A percentile compares a stretch with the other conserved stretches of the same genome.
These are phyloP conservation scores for Euplagia quadripunctaria DNA, from an alignment of 2,888 invertebrate genomes.

Conservation along the genomic window DNA sequence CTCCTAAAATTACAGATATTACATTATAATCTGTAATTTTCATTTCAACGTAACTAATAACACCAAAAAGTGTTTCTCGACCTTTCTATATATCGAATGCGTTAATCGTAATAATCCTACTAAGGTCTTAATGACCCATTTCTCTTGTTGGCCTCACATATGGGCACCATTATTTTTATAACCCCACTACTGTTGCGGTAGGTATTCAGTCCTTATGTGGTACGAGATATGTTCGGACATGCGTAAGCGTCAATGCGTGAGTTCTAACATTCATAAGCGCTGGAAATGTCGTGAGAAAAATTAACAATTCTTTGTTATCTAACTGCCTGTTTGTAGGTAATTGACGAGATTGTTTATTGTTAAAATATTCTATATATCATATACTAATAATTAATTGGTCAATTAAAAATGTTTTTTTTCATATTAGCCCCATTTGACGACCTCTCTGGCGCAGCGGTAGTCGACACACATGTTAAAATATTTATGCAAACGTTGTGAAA, in stretches of 20 bases:
- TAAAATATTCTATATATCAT: not conserved
- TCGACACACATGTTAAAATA: too few relatives aligned
- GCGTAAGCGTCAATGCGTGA: constrained; percentile 25
- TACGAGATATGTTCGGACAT: constrained; percentile 25
- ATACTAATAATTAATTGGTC: too few relatives aligned
- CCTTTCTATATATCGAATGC: too few relatives aligned
- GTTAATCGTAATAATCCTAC: too few relatives aligned
- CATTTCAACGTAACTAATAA: too few relatives aligned
- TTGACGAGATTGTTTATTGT: constrained; percentile 12
- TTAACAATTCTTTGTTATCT: constrained; percentile 19
- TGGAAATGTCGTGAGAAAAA: constrained; percentile 46
- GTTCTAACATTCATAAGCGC: constrained; percentile 39
- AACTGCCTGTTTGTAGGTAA: constrained; percentile 4
- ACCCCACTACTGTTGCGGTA: not conserved
- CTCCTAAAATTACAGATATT: too few relatives aligned
- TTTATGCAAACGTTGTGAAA: too few relatives aligned
- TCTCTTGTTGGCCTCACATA: not conserved
- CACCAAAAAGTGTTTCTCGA: too few relatives aligned
- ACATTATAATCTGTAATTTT: too few relatives aligned
- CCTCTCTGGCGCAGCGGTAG: too few relatives aligned
- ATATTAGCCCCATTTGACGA: too few relatives aligned
- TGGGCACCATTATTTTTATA: not conserved
- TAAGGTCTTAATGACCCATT: not conserved
- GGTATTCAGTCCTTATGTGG: constrained; percentile 30
- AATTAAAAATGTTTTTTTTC: too few relatives aligned